A percentile compares a stretch with the other conserved stretches of the same genome.
Conservation (phyloP, 2,113 vertebrate species). For the Lepus americanus region DNA sequence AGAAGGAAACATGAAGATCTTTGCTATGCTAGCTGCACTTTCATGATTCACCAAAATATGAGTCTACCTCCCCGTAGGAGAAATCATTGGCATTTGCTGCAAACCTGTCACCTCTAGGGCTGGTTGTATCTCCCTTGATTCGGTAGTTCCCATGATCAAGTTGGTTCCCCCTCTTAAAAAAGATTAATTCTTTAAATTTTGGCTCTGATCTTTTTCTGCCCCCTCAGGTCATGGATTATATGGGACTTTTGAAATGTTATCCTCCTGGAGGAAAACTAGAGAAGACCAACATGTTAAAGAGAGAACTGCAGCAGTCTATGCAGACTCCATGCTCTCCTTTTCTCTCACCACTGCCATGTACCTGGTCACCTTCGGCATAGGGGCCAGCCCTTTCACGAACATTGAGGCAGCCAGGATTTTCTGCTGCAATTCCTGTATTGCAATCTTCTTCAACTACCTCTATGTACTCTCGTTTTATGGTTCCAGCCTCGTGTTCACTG, state of each 20-base stretch:
- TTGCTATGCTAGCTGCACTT: constrained; percentile 35
- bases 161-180: constrained; percentile 56
- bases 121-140: constrained; percentile 53
- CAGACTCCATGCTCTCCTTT: constrained; percentile 98
- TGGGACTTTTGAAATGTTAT: constrained; percentile 99
- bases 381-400: constrained; percentile 99
- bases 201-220: constrained; percentile 86
- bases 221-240: constrained; percentile 96
- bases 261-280: constrained; percentile 97
- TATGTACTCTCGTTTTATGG: constrained; percentile 99
- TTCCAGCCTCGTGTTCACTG: constrained; percentile 98
- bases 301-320: constrained; percentile 97
- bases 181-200: constrained; percentile 79
- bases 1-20: constrained; percentile 42
- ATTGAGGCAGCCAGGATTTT: constrained; percentile 99
- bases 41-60: constrained; percentile 30
- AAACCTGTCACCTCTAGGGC: neutral
- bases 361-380: constrained; percentile 97
- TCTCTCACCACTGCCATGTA: constrained; percentile 98
- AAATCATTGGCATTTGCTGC: constrained; percentile 12
- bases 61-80: constrained; percentile 69
- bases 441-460: constrained; percentile 97
- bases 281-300: constrained; percentile 99
- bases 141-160: neutral
- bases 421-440: constrained; percentile 96